Conservation (phyloP, 2,113 vertebrate genomes). For the Corvus hawaiiensis region DNA sequence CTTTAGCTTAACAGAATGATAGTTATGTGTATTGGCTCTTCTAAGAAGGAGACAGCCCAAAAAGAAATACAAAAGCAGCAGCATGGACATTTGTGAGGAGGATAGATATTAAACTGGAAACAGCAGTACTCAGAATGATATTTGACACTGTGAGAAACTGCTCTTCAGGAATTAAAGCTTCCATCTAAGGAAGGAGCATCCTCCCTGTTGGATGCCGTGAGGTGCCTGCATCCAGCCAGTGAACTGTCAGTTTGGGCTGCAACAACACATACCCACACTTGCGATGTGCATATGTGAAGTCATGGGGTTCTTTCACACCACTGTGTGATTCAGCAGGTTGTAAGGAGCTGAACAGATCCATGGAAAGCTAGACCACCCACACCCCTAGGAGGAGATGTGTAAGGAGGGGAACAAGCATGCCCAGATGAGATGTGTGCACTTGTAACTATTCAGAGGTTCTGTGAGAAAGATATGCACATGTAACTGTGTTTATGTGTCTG, state of each 20-base stretch:
- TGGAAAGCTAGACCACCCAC: background rate
- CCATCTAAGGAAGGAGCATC: background rate
- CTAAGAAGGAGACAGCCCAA: background rate
- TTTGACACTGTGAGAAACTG: background rate
- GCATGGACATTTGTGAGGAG: background rate
- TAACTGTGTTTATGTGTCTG: background rate
- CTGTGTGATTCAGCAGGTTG: background rate
- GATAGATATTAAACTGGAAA: background rate
- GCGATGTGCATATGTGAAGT: background rate
- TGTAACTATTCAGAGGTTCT: background rate
- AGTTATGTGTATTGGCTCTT: background rate
- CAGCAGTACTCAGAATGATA: background rate
- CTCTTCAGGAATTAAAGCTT: background rate
- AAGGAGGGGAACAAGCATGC: background rate
- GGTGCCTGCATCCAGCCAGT: background rate
- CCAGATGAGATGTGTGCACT: background rate
- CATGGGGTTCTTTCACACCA: background rate
- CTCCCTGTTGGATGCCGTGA: background rate
- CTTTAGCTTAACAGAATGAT: background rate
- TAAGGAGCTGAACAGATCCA: background rate
- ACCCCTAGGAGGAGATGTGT: background rate
- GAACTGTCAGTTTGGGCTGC: background rate
- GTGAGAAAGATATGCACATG: background rate
- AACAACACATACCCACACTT: background rate
- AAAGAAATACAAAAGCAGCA: background rate